Conservation (phyloP, 2,888 invertebrate genomes). For the Plagiodera versicolora region DNA sequence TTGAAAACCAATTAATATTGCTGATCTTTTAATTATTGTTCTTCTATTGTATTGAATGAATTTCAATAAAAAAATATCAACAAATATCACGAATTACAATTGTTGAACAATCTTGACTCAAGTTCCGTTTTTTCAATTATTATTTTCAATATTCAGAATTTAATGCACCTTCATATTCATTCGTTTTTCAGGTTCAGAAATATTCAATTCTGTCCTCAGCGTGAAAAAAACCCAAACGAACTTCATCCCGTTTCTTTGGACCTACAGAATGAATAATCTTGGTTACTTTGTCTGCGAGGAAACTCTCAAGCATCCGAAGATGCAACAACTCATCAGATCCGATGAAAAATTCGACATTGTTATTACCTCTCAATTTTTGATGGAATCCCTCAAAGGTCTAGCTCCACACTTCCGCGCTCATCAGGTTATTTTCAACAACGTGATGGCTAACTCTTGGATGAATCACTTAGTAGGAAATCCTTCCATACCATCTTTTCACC, state of each 20-base stretch:
- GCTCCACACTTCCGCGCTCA: conserved; percentile 49
- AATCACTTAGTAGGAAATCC: conserved; percentile 57
- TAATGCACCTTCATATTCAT: no score
- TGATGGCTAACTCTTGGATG: conserved; percentile 54
- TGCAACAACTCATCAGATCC: conserved; percentile 44
- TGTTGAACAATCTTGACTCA: no score
- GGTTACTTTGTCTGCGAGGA: conserved; percentile 37
- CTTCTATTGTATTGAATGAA: no score
- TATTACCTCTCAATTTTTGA: conserved; percentile 56
- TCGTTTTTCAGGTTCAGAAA: background rate
- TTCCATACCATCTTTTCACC: conserved; percentile 55
- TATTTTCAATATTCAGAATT: no score
- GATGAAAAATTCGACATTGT: conserved; percentile 51
- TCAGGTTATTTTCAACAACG: conserved; percentile 51
- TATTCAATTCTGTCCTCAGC: background rate
- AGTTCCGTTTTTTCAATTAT: no score
- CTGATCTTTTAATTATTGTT: no score
- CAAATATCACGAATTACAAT: no score
- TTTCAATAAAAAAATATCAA: no score
- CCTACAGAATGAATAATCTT: conserved; percentile 1
- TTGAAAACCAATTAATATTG: no score
- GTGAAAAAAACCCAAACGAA: background rate
- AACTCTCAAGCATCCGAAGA: conserved; percentile 39
- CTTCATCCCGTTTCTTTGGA: background rate
- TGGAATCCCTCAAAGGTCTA: conserved; percentile 55